phyloP scores from a whole-genome alignment of 2,888 invertebrate species.

The Emmelina monodactyla region DNA sequence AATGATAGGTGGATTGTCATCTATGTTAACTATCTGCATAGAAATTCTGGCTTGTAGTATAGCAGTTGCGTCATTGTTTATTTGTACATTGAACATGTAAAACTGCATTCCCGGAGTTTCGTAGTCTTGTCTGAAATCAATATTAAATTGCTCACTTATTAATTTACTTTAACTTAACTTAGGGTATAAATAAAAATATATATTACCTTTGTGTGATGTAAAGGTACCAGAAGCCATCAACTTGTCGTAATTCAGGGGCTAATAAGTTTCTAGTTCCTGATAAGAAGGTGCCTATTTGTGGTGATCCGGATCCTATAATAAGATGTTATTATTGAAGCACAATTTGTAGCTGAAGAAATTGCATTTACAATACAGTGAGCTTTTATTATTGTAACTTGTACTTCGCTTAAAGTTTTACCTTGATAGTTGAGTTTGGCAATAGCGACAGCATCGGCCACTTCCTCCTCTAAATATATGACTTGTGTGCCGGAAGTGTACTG shows the following conservation, averaged over 20 bases:
- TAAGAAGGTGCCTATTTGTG: conserved; percentile 24
- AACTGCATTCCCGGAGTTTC: conserved; percentile 48
- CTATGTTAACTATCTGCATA: conserved; percentile 54
- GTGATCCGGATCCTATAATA: conserved; percentile 23
- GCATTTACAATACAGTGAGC: too few species aligned
- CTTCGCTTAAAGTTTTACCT: too few species aligned
- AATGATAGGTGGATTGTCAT: conserved; percentile 61
- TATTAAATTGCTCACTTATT: neutral
- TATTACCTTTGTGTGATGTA: conserved; percentile 37
- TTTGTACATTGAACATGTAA: conserved; percentile 44
- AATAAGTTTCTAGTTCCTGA: conserved; percentile 28
- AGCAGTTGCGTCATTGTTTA: conserved; percentile 24
- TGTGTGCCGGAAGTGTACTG: conserved; percentile 68
- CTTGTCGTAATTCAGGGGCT: conserved; percentile 27
- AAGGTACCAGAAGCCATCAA: conserved; percentile 33
- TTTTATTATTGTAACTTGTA: too few species aligned
- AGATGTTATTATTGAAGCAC: neutral
- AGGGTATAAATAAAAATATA: neutral
- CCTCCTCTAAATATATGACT: conserved; percentile 51
- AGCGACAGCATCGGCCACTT: conserved; percentile 39
- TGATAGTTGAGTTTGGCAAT: conserved; percentile 53
- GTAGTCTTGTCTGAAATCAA: conserved; percentile 52
- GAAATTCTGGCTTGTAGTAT: conserved; percentile 30
- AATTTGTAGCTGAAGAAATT: too few species aligned
- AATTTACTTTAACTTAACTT: neutral